phyloP scores from a whole-genome alignment of 2,113 vertebrate species.

The Microtus oregoni region DNA sequence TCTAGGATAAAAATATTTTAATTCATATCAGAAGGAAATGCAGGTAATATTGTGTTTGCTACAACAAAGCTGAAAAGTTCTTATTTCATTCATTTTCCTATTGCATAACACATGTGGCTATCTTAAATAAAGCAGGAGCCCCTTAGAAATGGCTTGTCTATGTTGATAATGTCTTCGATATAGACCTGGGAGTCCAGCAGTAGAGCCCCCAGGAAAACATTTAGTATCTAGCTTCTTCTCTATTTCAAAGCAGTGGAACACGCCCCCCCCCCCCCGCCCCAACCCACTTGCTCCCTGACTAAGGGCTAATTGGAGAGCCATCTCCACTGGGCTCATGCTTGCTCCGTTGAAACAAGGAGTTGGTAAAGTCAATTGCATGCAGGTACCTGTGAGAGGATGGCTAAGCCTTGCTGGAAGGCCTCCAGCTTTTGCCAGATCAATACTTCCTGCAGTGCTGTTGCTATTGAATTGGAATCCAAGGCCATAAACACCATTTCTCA shows the following conservation, averaged over 20 bases:
- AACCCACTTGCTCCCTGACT: not conserved
- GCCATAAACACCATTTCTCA: slow-evolving; percentile 78
- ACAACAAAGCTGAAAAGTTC: not conserved
- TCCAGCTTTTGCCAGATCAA: slow-evolving; percentile 75
- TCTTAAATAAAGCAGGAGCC: too few species aligned
- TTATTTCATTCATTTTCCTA: not conserved
- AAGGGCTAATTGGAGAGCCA: not conserved
- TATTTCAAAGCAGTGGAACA: not conserved
- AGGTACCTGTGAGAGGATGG: not conserved
- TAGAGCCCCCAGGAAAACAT: not conserved
- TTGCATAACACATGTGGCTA: not conserved
- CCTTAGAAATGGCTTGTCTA: not conserved
- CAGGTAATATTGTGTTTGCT: slow-evolving; percentile 37
- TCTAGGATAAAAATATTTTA: not conserved
- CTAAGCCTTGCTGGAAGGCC: not conserved
- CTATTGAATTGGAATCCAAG: slow-evolving; percentile 76
- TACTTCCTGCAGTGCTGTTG: slow-evolving; percentile 58
- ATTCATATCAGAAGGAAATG: not conserved
- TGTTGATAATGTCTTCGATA: not conserved
- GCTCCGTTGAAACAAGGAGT: slow-evolving; percentile 24
- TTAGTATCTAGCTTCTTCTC: not conserved
- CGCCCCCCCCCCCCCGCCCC: not conserved
- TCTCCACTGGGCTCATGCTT: not conserved
- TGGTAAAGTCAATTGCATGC: slow-evolving; percentile 32
- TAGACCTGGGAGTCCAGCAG: too few species aligned